Evolutionary conservation across 2,797 vertebrate genomes (phyloP).

Genomic region (Momotus momota): DNA sequence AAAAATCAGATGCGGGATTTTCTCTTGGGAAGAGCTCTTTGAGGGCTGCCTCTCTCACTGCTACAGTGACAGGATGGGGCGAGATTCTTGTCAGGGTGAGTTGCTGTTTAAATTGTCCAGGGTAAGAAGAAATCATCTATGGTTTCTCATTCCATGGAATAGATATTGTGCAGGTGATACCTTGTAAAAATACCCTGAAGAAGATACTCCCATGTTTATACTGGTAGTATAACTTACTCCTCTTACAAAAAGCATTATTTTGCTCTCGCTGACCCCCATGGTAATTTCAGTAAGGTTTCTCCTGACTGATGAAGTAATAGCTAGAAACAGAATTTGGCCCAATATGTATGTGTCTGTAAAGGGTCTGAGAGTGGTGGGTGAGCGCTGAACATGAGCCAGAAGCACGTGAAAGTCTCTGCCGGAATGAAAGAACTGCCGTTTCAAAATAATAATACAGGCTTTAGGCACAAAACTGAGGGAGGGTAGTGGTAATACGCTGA

Average conservation of each 20-base stretch:
- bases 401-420: neutral
- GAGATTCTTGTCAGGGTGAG: neutral
- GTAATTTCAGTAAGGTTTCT: neutral
- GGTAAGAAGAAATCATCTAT: neutral
- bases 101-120: neutral
- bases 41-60: neutral
- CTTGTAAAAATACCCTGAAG: neutral
- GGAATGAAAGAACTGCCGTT: neutral
- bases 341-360: rapidly evolving
- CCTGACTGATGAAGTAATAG: neutral
- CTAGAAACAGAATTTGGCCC: neutral
- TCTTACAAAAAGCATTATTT: neutral
- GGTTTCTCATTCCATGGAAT: neutral
- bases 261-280: neutral
- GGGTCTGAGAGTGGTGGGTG: neutral
- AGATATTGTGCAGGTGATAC: neutral
- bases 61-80: neutral
- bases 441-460: rapidly evolving
- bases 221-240: neutral
- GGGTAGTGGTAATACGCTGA: neutral
- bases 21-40: neutral
- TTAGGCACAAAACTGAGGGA: neutral
- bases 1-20: neutral
- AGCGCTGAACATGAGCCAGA: neutral
- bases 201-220: rapidly evolving